phyloP scores from a whole-genome alignment of 2,797 vertebrate genomes.

The Ptychobarbus kaznakovi region DNA sequence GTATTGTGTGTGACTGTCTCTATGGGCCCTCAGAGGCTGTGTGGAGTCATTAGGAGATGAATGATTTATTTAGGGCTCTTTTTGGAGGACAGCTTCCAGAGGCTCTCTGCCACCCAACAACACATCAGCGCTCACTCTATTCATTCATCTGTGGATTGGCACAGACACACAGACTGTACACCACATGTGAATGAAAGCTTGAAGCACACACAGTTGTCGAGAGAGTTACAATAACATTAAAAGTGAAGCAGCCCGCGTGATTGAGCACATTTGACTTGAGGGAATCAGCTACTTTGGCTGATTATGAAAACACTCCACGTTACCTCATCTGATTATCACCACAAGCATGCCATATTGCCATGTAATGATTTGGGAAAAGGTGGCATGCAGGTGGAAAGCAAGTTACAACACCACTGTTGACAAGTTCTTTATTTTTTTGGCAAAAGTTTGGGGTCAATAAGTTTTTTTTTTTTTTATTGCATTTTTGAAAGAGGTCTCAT shows the following conservation, averaged over 20 bases:
- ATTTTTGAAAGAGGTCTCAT: too few relatives aligned
- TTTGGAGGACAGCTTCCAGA: conserved; percentile 33
- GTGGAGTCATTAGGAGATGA: conserved; percentile 47
- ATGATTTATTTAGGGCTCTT: conserved; percentile 47
- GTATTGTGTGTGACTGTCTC: conserved; percentile 21
- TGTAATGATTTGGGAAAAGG: not conserved
- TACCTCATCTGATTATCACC: not conserved
- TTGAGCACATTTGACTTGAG: not conserved
- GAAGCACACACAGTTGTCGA: not conserved
- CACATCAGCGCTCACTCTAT: conserved; percentile 17
- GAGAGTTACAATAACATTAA: not conserved
- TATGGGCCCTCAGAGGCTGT: conserved; percentile 1
- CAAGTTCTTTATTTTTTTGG: not conserved
- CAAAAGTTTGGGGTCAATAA: too few relatives aligned
- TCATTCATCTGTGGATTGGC: conserved; percentile 3
- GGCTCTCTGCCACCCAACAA: conserved; percentile 18
- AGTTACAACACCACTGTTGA: not conserved
- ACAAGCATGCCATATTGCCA: not conserved
- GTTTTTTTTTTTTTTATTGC: too few relatives aligned
- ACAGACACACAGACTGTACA: not conserved
- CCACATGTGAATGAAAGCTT: not conserved
- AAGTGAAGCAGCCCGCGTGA: conserved; percentile 23
- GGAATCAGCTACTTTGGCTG: not conserved
- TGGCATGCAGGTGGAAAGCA: not conserved
- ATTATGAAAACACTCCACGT: conserved; percentile 5